phyloP scores from a whole-genome alignment of 92 coral and sea anemone species.

The Umimayanthus kanabou region DNA sequence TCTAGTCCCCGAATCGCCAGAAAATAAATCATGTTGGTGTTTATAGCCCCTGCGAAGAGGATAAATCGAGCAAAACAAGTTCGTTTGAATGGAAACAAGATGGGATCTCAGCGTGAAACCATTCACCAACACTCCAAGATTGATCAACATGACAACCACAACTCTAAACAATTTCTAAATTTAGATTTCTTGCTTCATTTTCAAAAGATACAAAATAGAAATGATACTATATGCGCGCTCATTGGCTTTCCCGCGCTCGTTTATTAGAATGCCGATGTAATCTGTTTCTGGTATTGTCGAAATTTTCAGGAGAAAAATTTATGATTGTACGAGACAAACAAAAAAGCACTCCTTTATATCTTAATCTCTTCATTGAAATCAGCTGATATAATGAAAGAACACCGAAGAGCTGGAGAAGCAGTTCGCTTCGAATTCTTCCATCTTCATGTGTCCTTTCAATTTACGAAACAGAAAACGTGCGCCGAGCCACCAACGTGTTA shows the following conservation, averaged over 20 bases:
- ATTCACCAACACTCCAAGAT: background rate
- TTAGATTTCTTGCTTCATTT: background rate
- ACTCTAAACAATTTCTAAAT: background rate
- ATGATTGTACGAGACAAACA: too few relatives aligned
- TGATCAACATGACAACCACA: background rate
- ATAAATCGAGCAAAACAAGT: background rate
- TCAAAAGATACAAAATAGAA: background rate
- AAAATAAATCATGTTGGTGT: background rate
- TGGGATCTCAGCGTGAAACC: background rate
- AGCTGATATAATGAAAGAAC: too few relatives aligned
- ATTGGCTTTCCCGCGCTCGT: background rate
- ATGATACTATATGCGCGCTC: too few relatives aligned
- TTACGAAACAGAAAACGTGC: too few relatives aligned
- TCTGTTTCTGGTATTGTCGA: too few relatives aligned
- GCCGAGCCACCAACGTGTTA: too few relatives aligned
- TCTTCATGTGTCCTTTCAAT: too few relatives aligned
- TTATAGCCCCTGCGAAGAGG: background rate
- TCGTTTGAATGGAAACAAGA: background rate
- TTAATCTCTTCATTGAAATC: too few relatives aligned
- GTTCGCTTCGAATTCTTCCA: too few relatives aligned
- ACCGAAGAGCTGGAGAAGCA: too few relatives aligned
- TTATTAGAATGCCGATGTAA: background rate
- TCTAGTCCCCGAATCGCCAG: background rate
- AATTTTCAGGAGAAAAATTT: too few relatives aligned
- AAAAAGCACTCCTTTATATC: too few relatives aligned